Percentiles rank a stretch among this genome's conserved stretches.
phyloP scores from a whole-genome alignment of 1,140 invertebrate genomes.

The Cephus cinctus region DNA sequence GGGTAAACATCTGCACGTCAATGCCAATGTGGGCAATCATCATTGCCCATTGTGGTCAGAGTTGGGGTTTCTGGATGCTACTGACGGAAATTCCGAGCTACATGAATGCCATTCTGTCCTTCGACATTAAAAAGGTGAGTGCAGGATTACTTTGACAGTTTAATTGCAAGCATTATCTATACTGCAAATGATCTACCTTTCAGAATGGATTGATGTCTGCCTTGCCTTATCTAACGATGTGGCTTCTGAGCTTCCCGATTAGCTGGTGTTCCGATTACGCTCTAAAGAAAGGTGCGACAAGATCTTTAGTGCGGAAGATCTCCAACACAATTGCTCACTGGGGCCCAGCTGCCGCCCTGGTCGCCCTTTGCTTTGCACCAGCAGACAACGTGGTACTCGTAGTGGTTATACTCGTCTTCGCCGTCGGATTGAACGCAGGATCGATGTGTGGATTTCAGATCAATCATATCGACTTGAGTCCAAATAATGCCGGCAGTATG shows the following conservation, averaged over 20 bases:
- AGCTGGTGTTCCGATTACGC: conserved; percentile 65
- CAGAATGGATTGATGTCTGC: conserved; percentile 77
- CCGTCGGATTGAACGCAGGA: conserved; percentile 63
- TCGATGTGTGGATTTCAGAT: conserved; percentile 56
- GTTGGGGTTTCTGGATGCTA: conserved; percentile 93
- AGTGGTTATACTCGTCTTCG: conserved; percentile 54
- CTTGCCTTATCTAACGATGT: conserved; percentile 76
- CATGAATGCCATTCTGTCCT: conserved; percentile 77
- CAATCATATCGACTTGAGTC: conserved; percentile 69
- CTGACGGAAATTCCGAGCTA: conserved; percentile 90
- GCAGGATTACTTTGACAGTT: not conserved
- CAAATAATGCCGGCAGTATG: conserved; percentile 63
- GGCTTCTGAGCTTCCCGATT: conserved; percentile 66
- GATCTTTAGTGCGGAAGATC: conserved; percentile 62
- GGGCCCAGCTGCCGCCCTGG: conserved; percentile 50
- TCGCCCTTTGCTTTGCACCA: conserved; percentile 37
- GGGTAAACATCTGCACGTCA: conserved; percentile 74
- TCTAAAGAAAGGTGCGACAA: conserved; percentile 56
- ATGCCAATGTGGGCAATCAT: conserved; percentile 81
- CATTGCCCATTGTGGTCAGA: conserved; percentile 80
- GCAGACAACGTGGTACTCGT: conserved; percentile 28
- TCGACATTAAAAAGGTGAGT: conserved; percentile 69
- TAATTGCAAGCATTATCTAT: too few relatives aligned
- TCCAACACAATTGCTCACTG: conserved; percentile 63
- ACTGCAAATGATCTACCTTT: too few relatives aligned